A percentile compares a stretch with the other conserved stretches of the same genome.
These are phyloP conservation scores for Samia ricini DNA, from an alignment of 1,140 invertebrate species.

Conservation along the genomic window DNA sequence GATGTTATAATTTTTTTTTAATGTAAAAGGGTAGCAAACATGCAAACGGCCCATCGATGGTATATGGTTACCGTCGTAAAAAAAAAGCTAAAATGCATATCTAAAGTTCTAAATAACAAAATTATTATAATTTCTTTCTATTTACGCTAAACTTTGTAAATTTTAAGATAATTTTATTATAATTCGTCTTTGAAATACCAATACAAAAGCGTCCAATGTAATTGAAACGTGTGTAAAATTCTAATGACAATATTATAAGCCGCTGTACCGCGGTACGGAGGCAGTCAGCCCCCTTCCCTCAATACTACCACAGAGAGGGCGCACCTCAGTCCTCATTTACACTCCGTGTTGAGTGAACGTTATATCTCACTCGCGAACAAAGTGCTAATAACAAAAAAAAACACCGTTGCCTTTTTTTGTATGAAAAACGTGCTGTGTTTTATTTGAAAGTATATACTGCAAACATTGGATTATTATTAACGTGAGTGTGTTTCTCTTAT, in stretches of 20 bases:
- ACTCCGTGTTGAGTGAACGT: conserved; percentile 39
- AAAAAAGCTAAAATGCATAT: no score
- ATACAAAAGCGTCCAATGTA: conserved; percentile 35
- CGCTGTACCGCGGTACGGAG: conserved; percentile 35
- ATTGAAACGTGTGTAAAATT: conserved; percentile 44
- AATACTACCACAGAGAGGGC: conserved; percentile 37
- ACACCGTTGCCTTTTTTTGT: conserved; percentile 51
- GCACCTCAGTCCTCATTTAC: conserved; percentile 55
- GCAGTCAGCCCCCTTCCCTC: conserved; percentile 55
- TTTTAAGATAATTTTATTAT: background rate
- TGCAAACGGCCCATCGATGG: no score
- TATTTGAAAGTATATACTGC: conserved; percentile 34
- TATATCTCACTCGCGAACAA: conserved; percentile 23
- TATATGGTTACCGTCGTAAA: no score
- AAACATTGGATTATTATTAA: conserved; percentile 54
- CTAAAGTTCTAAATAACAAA: no score
- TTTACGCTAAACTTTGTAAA: background rate
- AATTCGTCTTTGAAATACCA: background rate
- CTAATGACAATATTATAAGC: background rate
- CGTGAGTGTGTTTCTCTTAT: conserved; percentile 47
- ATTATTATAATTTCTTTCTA: no score
- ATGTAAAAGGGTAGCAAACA: no score
- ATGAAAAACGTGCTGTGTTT: conserved; percentile 67
- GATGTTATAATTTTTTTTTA: no score
- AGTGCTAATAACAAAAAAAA: conserved; percentile 40